Evolutionary conservation across 2,113 vertebrate genomes (phyloP).

Genomic region (Empidonax alnorum): DNA sequence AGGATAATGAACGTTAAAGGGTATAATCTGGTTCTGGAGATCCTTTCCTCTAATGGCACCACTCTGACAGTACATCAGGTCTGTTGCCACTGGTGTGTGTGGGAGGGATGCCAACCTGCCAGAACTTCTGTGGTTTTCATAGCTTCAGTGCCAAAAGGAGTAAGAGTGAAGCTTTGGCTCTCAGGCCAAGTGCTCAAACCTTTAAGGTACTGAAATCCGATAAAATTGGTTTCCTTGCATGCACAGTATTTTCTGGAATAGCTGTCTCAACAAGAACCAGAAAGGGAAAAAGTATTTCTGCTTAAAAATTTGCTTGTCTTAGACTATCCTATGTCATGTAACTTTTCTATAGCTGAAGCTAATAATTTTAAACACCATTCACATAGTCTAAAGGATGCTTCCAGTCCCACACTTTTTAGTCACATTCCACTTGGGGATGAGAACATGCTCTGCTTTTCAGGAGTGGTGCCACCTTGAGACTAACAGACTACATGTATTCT

Average conservation of each 20-base stretch:
- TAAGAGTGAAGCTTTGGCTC: background rate
- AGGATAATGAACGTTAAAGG: fast-evolving
- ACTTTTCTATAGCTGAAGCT: background rate
- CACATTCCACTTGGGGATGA: background rate
- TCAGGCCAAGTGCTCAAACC: background rate
- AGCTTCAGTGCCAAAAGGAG: background rate
- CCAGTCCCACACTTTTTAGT: background rate
- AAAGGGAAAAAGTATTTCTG: background rate
- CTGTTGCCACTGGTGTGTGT: background rate
- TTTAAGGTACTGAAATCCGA: background rate
- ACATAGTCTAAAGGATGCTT: background rate
- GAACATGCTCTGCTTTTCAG: background rate
- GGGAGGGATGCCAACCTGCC: background rate
- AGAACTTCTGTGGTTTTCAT: background rate
- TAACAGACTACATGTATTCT: background rate
- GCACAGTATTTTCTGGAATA: background rate
- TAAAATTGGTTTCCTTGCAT: background rate
- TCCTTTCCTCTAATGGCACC: background rate
- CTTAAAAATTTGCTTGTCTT: background rate
- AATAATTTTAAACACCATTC: background rate
- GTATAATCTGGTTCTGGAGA: background rate
- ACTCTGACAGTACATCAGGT: background rate
- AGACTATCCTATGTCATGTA: background rate
- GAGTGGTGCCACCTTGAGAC: background rate
- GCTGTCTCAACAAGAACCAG: background rate